Percentiles rank a stretch among this genome's conserved stretches.
Conservation (phyloP, 1,140 invertebrate species). For the Lordiphosa stackelbergi region DNA sequence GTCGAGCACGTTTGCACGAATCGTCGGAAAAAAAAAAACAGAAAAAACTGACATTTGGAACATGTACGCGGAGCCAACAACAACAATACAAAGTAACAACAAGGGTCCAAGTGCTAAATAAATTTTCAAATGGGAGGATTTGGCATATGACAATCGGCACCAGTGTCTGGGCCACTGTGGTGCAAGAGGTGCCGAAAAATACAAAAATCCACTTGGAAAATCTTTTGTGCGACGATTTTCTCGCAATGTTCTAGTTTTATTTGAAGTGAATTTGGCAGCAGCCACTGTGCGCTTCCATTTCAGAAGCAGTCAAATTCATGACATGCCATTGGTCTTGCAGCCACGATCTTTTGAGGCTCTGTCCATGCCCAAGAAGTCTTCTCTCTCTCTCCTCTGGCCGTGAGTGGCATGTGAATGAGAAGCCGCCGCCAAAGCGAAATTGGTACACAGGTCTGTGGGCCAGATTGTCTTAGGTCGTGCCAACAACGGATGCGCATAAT, state of each 20-base stretch:
- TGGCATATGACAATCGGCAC: constrained; percentile 27
- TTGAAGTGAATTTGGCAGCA: background rate
- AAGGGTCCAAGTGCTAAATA: constrained; percentile 55
- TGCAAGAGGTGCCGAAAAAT: background rate
- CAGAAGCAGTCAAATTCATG: constrained; percentile 1
- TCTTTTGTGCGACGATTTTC: too few species aligned
- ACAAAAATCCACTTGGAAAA: background rate
- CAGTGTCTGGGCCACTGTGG: background rate
- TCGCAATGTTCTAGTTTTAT: background rate
- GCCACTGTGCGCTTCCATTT: background rate
- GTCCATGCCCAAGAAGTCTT: background rate
- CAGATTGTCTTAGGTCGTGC: constrained; percentile 73
- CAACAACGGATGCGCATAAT: constrained; percentile 60
- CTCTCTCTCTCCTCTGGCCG: constrained; percentile 11
- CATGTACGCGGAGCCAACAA: constrained; percentile 27
- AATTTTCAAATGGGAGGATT: constrained; percentile 22
- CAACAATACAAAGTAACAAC: constrained; percentile 16
- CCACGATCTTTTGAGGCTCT: background rate
- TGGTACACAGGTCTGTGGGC: constrained; percentile 32
- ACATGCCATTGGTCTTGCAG: background rate
- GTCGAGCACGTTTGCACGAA: constrained; percentile 70
- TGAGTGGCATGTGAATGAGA: constrained; percentile 69
- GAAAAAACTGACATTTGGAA: constrained; percentile 42
- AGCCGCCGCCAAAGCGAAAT: constrained; percentile 28
- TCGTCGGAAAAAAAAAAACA: constrained; percentile 12